Conservation (phyloP, 2,888 invertebrate genomes). For the Trimorus sp. region DNA sequence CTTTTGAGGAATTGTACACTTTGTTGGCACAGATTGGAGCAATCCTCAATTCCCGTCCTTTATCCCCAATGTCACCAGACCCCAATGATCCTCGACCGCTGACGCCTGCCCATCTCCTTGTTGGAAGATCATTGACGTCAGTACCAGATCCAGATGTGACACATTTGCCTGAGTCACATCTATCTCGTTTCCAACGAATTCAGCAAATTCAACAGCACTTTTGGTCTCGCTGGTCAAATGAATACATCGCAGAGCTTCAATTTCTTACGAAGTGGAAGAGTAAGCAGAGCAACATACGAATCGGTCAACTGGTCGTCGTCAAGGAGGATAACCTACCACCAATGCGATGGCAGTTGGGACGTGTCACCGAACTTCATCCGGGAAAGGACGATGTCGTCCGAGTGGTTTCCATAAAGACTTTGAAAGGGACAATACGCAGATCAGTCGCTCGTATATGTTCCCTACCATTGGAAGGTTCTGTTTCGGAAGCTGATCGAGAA, state of each 20-base stretch:
- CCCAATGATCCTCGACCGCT: slow-evolving; percentile 63
- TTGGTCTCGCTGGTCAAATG: slow-evolving; percentile 11
- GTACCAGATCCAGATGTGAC: slow-evolving; percentile 69
- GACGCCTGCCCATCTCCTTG: slow-evolving; percentile 73
- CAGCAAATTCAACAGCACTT: slow-evolving; percentile 43
- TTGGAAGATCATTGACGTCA: slow-evolving; percentile 67
- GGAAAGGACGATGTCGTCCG: not conserved
- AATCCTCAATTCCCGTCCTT: slow-evolving; percentile 31
- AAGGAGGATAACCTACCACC: slow-evolving; percentile 16
- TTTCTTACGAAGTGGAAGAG: slow-evolving; percentile 11
- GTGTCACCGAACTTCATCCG: not conserved
- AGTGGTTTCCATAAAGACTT: not conserved
- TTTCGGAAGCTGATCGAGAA: too few species aligned
- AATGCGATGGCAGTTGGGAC: slow-evolving; percentile 1
- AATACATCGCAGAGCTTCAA: slow-evolving; percentile 63
- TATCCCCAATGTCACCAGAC: slow-evolving; percentile 64
- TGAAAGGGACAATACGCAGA: not conserved
- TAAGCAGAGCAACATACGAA: not conserved
- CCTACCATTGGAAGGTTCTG: not conserved
- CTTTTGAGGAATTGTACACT: slow-evolving; percentile 36
- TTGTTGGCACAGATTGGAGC: slow-evolving; percentile 35
- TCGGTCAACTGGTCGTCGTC: slow-evolving; percentile 3
- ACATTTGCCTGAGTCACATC: slow-evolving; percentile 37
- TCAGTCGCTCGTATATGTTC: slow-evolving; percentile 10
- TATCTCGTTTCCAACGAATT: slow-evolving; percentile 60